Conservation (phyloP, 2,797 vertebrate species). For the Mionectes olivaceus region DNA sequence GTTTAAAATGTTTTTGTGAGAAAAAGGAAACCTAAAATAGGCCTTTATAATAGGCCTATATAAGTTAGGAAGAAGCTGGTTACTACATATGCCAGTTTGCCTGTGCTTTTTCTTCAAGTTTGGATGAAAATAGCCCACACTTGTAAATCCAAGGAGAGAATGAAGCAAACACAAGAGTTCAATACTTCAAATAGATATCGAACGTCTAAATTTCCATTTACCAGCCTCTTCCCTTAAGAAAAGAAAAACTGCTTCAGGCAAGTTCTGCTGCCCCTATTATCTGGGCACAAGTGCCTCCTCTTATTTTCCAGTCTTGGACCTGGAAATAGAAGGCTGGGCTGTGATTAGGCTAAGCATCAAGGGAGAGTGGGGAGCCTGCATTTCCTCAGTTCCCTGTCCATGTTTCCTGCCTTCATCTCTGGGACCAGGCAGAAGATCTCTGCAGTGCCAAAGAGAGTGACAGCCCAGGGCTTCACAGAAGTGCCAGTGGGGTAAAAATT, state of each 20-base stretch:
- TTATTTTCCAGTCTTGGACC: neutral
- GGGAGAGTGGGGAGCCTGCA: neutral
- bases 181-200: neutral
- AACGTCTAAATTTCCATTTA: constrained; percentile 36
- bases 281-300: neutral
- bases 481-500: neutral
- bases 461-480: neutral
- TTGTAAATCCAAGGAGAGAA: constrained; percentile 11
- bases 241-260: neutral
- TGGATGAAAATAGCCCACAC: constrained; percentile 7
- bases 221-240: neutral
- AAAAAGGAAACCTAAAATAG: neutral
- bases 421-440: neutral
- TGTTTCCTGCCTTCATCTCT: neutral
- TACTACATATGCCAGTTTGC: neutral
- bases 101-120: constrained; percentile 5
- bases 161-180: neutral
- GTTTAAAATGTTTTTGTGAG: constrained; percentile 25
- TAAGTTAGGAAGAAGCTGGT: neutral
- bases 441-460: neutral
- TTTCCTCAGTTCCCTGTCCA: neutral
- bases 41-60: neutral
- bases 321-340: neutral
- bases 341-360: neutral
- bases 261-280: neutral